phyloP scores from a whole-genome alignment of 2,113 vertebrate species.

The Silurus asotus region DNA sequence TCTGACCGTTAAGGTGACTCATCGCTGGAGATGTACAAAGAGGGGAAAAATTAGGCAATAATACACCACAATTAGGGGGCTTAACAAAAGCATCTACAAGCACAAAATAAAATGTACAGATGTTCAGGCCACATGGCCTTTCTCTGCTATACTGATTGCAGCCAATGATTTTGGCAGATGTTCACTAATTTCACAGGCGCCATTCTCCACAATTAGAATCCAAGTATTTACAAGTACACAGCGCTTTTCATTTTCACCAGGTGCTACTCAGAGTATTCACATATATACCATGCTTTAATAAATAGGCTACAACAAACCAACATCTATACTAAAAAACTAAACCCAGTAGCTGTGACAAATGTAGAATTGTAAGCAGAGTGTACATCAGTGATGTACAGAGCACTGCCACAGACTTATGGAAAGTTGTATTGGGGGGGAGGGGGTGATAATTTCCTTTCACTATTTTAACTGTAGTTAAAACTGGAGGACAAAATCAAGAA shows the following conservation, averaged over 20 bases:
- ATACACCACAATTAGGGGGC: not conserved
- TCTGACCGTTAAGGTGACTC: constrained; percentile 97
- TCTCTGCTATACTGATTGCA: not conserved
- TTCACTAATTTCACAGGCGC: not conserved
- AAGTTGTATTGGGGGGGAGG: not conserved
- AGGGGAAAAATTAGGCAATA: not conserved
- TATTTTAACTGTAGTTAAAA: not conserved
- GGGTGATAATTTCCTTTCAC: not conserved
- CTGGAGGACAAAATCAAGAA: not conserved
- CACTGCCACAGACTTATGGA: not conserved
- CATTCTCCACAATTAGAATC: not conserved
- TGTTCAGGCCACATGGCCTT: not conserved
- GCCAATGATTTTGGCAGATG: not conserved
- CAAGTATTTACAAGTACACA: not conserved
- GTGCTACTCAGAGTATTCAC: not conserved
- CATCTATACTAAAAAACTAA: not conserved
- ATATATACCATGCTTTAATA: not conserved
- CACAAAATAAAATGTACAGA: not conserved
- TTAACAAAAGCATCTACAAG: not conserved
- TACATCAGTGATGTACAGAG: not conserved
- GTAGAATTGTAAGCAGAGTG: not conserved
- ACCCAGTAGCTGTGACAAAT: not conserved
- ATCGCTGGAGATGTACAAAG: constrained; percentile 75
- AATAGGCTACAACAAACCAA: not conserved
- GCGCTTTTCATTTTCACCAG: not conserved